These are phyloP conservation scores for Melanostigma gelatinosum DNA, from an alignment of 2,113 vertebrate species.

Conservation along the genomic window DNA sequence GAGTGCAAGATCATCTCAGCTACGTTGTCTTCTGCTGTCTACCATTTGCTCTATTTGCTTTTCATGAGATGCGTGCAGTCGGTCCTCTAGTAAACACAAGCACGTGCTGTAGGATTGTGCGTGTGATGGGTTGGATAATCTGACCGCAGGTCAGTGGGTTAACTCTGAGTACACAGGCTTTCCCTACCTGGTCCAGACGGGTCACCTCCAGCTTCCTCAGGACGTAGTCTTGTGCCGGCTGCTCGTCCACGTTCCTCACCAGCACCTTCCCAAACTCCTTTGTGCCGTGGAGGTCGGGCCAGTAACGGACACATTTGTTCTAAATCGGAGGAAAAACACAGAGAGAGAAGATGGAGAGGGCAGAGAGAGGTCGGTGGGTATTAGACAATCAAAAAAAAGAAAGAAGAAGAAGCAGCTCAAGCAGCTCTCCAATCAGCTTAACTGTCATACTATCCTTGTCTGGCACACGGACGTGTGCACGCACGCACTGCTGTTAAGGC, in stretches of 20 bases:
- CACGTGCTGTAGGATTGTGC: constrained; percentile 14
- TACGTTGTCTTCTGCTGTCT: background rate
- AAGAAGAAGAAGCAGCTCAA: constrained; percentile 50
- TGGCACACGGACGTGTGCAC: background rate
- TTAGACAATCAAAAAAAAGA: constrained; percentile 46
- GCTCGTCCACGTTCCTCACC: constrained; percentile 84
- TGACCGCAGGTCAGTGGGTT: constrained; percentile 58
- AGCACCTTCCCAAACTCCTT: constrained; percentile 83
- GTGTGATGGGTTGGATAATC: constrained; percentile 37
- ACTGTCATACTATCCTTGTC: constrained; percentile 69
- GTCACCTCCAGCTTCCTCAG: constrained; percentile 87
- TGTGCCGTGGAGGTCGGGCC: constrained; percentile 83
- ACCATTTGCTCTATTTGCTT: background rate
- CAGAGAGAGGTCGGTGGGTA: constrained; percentile 24
- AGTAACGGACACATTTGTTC: constrained; percentile 91
- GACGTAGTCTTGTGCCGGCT: constrained; percentile 85
- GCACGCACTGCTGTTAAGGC: background rate
- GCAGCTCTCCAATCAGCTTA: constrained; percentile 75
- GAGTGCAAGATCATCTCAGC: background rate
- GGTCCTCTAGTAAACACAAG: constrained; percentile 4
- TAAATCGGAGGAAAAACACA: constrained; percentile 48
- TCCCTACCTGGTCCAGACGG: constrained; percentile 81
- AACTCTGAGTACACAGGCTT: constrained; percentile 17
- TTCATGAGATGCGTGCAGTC: background rate
- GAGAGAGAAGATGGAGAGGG: background rate